Conservation (phyloP, 2,113 vertebrate genomes). For the Panthera tigris region DNA sequence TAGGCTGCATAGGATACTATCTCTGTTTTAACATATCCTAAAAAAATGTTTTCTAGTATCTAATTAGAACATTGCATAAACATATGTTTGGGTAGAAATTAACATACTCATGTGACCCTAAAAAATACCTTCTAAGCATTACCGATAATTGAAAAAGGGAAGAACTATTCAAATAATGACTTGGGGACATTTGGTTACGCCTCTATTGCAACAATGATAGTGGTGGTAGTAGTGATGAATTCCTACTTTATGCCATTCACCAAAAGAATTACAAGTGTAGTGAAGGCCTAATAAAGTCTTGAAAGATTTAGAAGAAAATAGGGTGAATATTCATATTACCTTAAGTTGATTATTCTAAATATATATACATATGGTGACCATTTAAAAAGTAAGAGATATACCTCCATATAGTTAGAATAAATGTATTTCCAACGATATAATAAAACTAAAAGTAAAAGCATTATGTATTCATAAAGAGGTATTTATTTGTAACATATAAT, state of each 20-base stretch:
- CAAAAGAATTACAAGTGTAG: neutral
- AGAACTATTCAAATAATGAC: neutral
- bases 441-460: slow-evolving; percentile 7
- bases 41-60: neutral
- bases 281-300: neutral
- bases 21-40: neutral
- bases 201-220: neutral
- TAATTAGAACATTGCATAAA: neutral
- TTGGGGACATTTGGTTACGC: neutral
- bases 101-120: neutral
- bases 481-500: neutral
- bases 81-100: neutral
- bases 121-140: neutral
- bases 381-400: neutral
- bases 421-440: neutral
- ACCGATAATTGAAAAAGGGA: neutral
- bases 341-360: neutral
- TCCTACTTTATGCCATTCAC: neutral
- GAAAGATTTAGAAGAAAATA: neutral
- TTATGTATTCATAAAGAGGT: neutral
- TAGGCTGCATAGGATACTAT: neutral
- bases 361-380: neutral
- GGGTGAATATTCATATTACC: neutral
- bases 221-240: neutral
- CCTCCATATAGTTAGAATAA: neutral